A percentile compares a stretch with the other conserved stretches of the same genome.
These are phyloP conservation scores for Perca schrenkii DNA, from an alignment of 2,113 vertebrate genomes.

Conservation along the genomic window DNA sequence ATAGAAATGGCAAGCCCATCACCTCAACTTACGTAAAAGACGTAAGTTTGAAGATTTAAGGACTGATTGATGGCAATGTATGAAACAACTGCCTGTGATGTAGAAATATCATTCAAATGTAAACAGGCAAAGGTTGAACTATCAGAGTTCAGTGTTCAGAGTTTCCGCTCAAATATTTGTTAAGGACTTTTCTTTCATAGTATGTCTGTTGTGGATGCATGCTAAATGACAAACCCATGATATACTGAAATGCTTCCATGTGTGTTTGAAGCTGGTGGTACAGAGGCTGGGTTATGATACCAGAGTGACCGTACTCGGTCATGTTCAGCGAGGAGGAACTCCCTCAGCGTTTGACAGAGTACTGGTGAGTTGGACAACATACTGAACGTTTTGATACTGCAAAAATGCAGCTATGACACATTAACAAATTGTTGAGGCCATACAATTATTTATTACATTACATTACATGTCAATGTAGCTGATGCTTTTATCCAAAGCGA, in stretches of 20 bases:
- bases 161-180: background rate
- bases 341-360: constrained; percentile 94
- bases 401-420: background rate
- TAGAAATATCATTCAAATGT: background rate
- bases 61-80: background rate
- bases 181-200: background rate
- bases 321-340: constrained; percentile 95
- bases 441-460: no score
- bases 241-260: background rate
- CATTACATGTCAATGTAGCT: no score
- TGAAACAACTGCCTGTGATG: background rate
- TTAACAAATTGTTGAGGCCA: background rate
- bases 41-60: constrained; percentile 75
- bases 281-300: constrained; percentile 93
- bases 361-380: constrained; percentile 85
- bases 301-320: constrained; percentile 93
- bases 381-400: background rate
- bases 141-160: background rate
- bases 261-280: constrained; percentile 87
- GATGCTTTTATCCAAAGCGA: no score
- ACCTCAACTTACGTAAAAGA: constrained; percentile 91
- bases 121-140: background rate
- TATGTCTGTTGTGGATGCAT: background rate
- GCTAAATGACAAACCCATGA: background rate
- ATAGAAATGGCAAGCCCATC: constrained; percentile 88